A percentile compares a stretch with the other conserved stretches of the same genome.
These are phyloP conservation scores for Ahaetulla prasina DNA, from an alignment of 2,113 vertebrate genomes.

Conservation along the genomic window DNA sequence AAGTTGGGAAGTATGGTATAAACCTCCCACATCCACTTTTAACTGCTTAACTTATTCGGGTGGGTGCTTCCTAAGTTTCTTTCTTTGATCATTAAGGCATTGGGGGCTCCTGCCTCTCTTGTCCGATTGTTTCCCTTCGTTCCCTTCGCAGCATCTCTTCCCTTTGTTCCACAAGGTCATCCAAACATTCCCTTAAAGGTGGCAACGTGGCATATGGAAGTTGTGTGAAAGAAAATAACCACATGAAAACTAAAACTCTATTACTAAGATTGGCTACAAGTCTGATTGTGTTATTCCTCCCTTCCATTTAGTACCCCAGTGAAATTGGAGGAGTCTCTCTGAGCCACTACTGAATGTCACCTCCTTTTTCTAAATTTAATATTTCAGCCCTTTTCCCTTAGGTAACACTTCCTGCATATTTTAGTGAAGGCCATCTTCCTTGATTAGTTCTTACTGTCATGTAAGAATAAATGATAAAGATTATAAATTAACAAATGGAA, in stretches of 20 bases:
- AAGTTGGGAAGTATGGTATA: background rate
- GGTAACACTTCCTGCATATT: background rate
- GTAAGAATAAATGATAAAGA: background rate
- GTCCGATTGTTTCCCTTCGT: background rate
- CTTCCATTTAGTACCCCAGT: background rate
- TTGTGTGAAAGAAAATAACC: background rate
- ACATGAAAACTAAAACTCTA: background rate
- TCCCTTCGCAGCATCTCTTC: background rate
- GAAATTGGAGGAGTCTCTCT: background rate
- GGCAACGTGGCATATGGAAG: background rate
- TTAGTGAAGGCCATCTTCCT: background rate
- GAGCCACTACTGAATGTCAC: background rate
- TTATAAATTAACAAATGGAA: background rate
- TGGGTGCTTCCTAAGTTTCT: background rate
- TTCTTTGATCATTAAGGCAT: background rate
- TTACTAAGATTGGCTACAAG: background rate
- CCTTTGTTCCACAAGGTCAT: background rate
- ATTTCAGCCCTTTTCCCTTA: background rate
- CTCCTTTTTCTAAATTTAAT: background rate
- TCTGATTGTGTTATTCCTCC: background rate
- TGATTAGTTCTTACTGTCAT: background rate
- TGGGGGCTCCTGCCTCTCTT: background rate
- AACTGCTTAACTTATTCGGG: background rate
- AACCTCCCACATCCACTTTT: background rate
- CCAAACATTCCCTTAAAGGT: background rate